Conservation (phyloP, 2,888 invertebrate genomes). For the Aradus depressus region DNA sequence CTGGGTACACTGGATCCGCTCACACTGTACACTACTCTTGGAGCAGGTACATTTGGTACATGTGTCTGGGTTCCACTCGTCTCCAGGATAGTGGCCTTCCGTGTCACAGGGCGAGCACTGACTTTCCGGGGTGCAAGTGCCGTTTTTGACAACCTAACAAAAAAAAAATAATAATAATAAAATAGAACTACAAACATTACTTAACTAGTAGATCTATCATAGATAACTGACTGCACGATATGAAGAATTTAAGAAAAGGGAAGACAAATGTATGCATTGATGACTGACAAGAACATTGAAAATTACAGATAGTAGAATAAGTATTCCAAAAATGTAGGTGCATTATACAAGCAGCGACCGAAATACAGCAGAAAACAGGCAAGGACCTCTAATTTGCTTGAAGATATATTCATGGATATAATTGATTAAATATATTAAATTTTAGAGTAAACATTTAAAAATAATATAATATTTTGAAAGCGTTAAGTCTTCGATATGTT, state of each 20-base stretch:
- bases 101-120: slow-evolving; percentile 65
- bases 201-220: neutral
- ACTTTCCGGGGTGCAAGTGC: slow-evolving; percentile 55
- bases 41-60: slow-evolving; percentile 62
- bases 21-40: slow-evolving; percentile 48
- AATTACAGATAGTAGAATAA: too few relatives aligned
- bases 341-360: too few relatives aligned
- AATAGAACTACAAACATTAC: too few relatives aligned
- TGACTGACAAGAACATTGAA: neutral
- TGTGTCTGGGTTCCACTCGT: slow-evolving; percentile 55
- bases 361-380: too few relatives aligned
- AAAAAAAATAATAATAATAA: slow-evolving; percentile 5
- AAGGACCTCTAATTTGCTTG: too few relatives aligned
- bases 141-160: slow-evolving; percentile 51
- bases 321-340: too few relatives aligned
- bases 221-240: neutral
- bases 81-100: slow-evolving; percentile 55
- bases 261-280: neutral
- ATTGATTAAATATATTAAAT: too few relatives aligned
- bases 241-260: neutral
- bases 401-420: too few relatives aligned
- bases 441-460: too few relatives aligned
- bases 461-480: too few relatives aligned
- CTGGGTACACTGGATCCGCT: slow-evolving; percentile 45
- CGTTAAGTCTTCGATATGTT: too few relatives aligned